Percentiles rank a stretch among this genome's conserved stretches.
phyloP scores from a whole-genome alignment of 2,888 invertebrate genomes.

The Caradrina clavipalpis region DNA sequence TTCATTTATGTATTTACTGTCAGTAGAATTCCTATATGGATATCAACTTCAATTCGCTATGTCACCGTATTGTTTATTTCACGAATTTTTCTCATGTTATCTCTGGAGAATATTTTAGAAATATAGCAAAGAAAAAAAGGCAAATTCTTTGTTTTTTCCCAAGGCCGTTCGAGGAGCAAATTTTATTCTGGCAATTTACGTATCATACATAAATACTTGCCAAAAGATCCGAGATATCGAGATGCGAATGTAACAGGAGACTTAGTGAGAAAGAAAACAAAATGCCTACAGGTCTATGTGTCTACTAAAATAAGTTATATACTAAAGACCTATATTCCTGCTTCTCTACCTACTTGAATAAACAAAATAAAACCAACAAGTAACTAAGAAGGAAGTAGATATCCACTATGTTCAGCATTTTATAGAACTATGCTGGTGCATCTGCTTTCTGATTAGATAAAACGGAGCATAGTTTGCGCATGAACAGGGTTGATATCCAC shows the following conservation, averaged over 20 bases:
- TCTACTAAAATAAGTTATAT: not conserved
- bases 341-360: not conserved
- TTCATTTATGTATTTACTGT: constrained; percentile 4
- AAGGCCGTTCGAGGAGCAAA: constrained; percentile 10
- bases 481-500: no score
- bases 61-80: constrained; percentile 16
- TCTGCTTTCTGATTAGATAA: no score
- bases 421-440: no score
- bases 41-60: constrained; percentile 24
- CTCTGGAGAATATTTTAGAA: constrained; percentile 19
- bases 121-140: constrained; percentile 29
- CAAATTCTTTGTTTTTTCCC: constrained; percentile 14
- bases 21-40: constrained; percentile 24
- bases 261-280: constrained; percentile 1
- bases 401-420: no score
- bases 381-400: no score
- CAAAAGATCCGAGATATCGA: constrained; percentile 39
- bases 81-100: not conserved
- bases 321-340: not conserved
- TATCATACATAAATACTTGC: constrained; percentile 32
- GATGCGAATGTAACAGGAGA: not conserved
- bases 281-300: not conserved
- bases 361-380: no score
- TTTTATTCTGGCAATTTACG: constrained; percentile 25
- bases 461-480: no score